Base-by-base conservation (phyloP, 2,113 vertebrate species). In the Corythornis vintsioides region DNA sequence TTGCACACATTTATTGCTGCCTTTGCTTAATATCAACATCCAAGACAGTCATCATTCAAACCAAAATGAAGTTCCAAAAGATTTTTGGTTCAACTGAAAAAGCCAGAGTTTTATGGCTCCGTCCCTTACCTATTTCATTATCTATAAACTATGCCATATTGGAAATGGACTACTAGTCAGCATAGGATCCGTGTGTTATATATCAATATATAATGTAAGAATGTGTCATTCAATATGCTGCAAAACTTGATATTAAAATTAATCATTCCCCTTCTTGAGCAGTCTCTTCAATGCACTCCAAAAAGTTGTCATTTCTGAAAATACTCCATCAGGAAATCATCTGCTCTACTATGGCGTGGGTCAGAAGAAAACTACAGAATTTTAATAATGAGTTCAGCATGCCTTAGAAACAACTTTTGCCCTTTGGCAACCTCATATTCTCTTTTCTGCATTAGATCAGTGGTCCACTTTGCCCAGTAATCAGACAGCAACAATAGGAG, bases 121-220 rank as follows among this genome's bases (percentile, higher is more conserved):
- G 21, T 75, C 35, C 79, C 61, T 88, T 47, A 65, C 67, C 79
- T 89, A 26, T 50, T 94, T 82, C 89, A 94, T 95, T 95, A 93
- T 88, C 94, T 95, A 93, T 91, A 94, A 95, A 88, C 85, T 42
- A 53, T 81, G 45, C 69, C 79, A n/a, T 83, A 72, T 10, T 76
- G 92, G 82, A 89, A 96, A 95, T 92, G 82, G 93, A 83, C 79
- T 86, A 9, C 43, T 69, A 81, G 87, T 85, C 87, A 92, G 82
- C 80, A 92, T 28, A 86, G 75, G 76, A 92, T 79, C 87, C 81
- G 72, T 14, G 56, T 47, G 76, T 63, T 90, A 95, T 95, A 95
- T 88, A 96, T 95, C 95, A 96, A 71, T 60, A 52, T 35, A 83
- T 95, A 95, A 96, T 95, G 79, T 40, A 43, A 64, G 94, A 94